phyloP scores from a whole-genome alignment of 2,888 invertebrate genomes.

The Watsonalla binaria region DNA sequence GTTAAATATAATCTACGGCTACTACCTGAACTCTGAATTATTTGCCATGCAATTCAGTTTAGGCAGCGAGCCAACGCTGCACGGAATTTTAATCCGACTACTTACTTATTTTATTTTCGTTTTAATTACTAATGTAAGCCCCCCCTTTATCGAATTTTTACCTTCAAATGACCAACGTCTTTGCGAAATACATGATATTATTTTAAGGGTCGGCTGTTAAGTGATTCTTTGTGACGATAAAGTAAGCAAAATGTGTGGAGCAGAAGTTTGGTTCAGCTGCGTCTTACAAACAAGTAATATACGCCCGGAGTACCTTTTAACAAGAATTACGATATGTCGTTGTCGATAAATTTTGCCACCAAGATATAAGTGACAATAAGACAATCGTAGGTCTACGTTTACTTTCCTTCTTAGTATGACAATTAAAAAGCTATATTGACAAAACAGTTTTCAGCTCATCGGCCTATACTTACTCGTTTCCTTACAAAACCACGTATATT shows the following conservation, averaged over 20 bases:
- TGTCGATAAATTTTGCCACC: too few relatives aligned
- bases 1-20: neutral
- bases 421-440: too few relatives aligned
- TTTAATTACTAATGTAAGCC: neutral
- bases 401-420: too few relatives aligned
- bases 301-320: neutral
- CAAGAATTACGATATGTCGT: neutral
- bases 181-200: neutral
- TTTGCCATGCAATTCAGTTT: neutral
- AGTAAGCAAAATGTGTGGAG: neutral
- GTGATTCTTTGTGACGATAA: neutral
- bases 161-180: neutral
- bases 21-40: neutral
- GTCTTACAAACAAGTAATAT: neutral
- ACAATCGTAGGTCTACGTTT: too few relatives aligned
- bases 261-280: neutral
- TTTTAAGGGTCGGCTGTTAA: neutral
- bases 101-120: neutral
- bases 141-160: neutral
- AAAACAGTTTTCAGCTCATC: too few relatives aligned
- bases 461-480: too few relatives aligned
- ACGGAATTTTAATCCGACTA: neutral
- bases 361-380: too few relatives aligned
- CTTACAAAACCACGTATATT: too few relatives aligned
- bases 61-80: neutral